Evolutionary conservation across 1,140 invertebrate species (phyloP).

Genomic region (Onthophagus taurus): DNA sequence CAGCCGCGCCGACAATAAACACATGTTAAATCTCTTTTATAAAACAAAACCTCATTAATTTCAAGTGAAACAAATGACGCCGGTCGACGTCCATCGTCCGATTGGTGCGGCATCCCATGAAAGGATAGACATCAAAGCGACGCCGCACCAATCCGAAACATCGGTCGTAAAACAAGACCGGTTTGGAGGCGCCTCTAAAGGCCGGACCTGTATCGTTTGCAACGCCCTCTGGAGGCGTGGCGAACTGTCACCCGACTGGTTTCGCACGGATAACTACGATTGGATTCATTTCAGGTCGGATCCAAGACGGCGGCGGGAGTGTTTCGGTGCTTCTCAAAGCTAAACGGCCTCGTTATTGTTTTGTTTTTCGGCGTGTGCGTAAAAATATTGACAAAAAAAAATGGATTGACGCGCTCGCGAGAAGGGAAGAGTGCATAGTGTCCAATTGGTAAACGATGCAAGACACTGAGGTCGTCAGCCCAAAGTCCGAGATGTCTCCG

Average conservation of each 20-base stretch:
- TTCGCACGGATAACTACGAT: too few species aligned
- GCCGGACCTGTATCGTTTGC: too few species aligned
- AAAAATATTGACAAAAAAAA: too few species aligned
- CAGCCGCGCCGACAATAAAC: constrained; percentile 29
- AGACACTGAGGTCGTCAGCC: constrained; percentile 28
- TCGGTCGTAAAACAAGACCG: too few species aligned
- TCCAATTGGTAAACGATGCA: constrained; percentile 29
- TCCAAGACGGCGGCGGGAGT: too few species aligned
- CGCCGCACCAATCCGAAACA: constrained; percentile 9
- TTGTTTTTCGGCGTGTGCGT: not conserved
- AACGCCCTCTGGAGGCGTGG: too few species aligned
- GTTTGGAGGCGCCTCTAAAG: too few species aligned
- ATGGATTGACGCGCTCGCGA: too few species aligned
- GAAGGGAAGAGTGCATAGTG: not conserved
- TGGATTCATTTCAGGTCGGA: too few species aligned
- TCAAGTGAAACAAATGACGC: constrained; percentile 30
- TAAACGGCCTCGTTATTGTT: constrained; percentile 7
- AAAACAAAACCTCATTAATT: constrained; percentile 37
- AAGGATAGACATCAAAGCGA: constrained; percentile 6
- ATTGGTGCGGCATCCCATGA: constrained; percentile 9
- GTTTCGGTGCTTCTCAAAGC: too few species aligned
- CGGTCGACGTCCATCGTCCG: not conserved
- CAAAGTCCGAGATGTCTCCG: constrained; percentile 31
- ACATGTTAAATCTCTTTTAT: constrained; percentile 34
- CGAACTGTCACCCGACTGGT: too few species aligned